Evolutionary conservation across 2,888 invertebrate species (phyloP), one percentile per base, ranked within the genome.

Genomic region (Chrysolina americana): DNA sequence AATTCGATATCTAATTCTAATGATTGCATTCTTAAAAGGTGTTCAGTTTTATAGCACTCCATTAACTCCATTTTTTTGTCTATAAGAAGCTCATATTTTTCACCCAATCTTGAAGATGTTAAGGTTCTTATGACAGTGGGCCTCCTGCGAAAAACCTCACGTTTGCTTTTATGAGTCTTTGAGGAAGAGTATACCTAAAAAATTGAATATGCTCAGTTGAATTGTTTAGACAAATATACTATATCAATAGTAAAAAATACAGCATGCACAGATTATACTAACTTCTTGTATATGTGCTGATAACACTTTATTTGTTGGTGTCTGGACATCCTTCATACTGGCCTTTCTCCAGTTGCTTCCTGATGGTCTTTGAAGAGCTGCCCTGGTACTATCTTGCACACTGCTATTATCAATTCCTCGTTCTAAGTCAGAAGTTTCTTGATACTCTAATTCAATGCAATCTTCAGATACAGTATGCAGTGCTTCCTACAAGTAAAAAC

Each of bases 101-200:
- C 50, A 50, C 50, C 50, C 50, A 50, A 50, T 50, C 3, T 50
- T 50, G 50, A 50, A 19, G 50, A 50, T 19, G 50, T 50, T 50
- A 50, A 50, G 50, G 19, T 50, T 19, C 50, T 50, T 19, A 50
- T 50, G 50, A 50, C 50, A 50, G 19, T 50, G n/a, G 50, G 50
- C 50, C 50, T 50, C 50, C 50, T 50, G 3, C 19, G 50, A 19
- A 50, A 50, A 50, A 50, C 50, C 19, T 50, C 50, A 50, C 50
- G 50, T 50, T 50, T 50, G 3, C n/a, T 50, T 50, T 50, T n/a
- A 19, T 50, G 50, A 17, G 50, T 50, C 50, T n/a, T 50, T 19
- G 50, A 50, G 50, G 50, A 50, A 50, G 50, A 50, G 50, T 50
- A 50, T 6, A 50, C 50, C 50, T 50, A 50, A 50, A 50, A 50